These are phyloP conservation scores for Mormyrops attenuatus DNA, from an alignment of 2,797 vertebrate species.

Conservation along the genomic window DNA sequence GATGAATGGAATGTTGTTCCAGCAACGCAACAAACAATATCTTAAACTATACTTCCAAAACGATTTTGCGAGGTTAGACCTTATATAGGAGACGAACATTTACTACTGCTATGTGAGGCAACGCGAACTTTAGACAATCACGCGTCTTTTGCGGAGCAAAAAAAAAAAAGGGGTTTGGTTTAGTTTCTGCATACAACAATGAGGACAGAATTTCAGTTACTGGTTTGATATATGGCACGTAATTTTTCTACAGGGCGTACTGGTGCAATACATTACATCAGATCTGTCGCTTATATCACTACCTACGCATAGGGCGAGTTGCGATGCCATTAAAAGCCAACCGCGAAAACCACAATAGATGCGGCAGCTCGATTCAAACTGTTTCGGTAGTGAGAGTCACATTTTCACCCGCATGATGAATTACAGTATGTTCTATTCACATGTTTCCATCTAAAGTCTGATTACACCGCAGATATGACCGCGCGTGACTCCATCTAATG, in stretches of 20 bases:
- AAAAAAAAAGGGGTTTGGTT: not conserved
- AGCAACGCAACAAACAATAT: not conserved
- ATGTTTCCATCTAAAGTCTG: not conserved
- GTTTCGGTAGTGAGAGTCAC: not conserved
- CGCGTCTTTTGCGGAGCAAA: not conserved
- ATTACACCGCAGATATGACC: not conserved
- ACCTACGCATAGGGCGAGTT: not conserved
- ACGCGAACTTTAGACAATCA: not conserved
- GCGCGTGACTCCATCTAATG: not conserved
- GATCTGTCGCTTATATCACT: not conserved
- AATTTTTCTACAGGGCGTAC: not conserved
- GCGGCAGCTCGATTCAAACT: not conserved
- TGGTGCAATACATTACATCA: conserved; percentile 7
- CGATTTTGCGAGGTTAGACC: not conserved
- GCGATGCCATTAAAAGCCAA: not conserved
- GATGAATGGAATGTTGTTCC: not conserved
- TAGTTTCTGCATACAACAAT: not conserved
- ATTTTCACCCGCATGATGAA: not conserved
- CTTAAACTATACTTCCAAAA: not conserved
- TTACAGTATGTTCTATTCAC: not conserved
- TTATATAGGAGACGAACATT: not conserved
- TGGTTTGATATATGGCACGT: not conserved
- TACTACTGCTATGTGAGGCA: not conserved
- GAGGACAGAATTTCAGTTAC: not conserved
- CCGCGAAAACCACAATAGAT: not conserved